Evolutionary conservation across 1,140 invertebrate species (phyloP).

Genomic region (Leptopilina clavipes): DNA sequence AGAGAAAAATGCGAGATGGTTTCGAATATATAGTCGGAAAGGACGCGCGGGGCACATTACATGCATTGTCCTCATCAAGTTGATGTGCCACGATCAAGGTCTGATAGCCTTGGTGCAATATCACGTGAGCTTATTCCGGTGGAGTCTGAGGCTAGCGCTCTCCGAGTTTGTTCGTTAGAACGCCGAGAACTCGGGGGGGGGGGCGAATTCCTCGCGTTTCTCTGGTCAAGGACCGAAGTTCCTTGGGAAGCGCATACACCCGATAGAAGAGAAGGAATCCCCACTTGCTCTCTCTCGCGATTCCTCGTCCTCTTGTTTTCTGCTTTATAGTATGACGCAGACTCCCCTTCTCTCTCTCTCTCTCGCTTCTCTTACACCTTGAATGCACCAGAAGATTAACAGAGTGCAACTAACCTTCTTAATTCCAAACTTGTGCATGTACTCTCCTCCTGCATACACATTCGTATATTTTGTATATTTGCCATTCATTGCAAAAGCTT

Average conservation of each 20-base stretch:
- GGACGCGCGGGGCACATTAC: too few species aligned
- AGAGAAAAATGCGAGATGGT: background rate
- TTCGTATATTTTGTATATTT: background rate
- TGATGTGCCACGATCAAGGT: conserved; percentile 31
- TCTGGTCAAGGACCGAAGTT: conserved; percentile 66
- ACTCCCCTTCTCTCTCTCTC: background rate
- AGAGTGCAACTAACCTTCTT: conserved; percentile 29
- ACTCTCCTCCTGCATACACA: too few species aligned
- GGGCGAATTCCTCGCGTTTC: conserved; percentile 64
- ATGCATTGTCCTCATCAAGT: conserved; percentile 23
- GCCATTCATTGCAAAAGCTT: background rate
- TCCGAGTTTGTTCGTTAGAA: conserved; percentile 41
- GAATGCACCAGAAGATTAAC: conserved; percentile 36
- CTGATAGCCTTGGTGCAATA: conserved; percentile 45
- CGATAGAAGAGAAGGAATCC: conserved; percentile 21
- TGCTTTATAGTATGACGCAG: background rate
- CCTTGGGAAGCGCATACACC: conserved; percentile 53
- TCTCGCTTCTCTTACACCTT: background rate
- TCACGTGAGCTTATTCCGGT: conserved; percentile 59
- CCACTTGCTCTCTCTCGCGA: conserved; percentile 32
- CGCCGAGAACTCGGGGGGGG: conserved; percentile 49
- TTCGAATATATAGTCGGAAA: background rate
- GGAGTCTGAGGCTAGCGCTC: conserved; percentile 50
- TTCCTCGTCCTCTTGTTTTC: conserved; percentile 12
- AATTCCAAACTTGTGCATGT: too few species aligned